Conservation (phyloP, 2,888 invertebrate genomes). For the Ichneumoninae sp. region DNA sequence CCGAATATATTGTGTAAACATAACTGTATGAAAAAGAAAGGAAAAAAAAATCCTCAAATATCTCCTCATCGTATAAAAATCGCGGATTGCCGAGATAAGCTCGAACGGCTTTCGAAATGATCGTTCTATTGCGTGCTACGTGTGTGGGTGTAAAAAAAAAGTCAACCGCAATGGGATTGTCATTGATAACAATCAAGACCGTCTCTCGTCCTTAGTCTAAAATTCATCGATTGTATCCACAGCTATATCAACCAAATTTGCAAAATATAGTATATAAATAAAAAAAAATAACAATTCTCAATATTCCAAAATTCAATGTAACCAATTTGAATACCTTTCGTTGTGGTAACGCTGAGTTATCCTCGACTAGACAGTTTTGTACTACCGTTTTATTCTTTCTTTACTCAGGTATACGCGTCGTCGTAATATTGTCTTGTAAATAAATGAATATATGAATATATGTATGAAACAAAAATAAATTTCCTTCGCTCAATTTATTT, state of each 20-base stretch:
- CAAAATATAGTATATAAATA: background rate
- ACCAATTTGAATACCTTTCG: background rate
- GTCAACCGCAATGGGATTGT: background rate
- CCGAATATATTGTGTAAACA: constrained; percentile 9
- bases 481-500: background rate
- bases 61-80: constrained; percentile 11
- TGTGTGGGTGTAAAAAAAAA: constrained; percentile 9
- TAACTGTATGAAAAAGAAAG: constrained; percentile 18
- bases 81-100: constrained; percentile 30
- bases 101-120: constrained; percentile 42
- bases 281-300: background rate
- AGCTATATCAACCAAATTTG: background rate
- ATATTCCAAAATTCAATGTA: background rate
- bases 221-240: background rate
- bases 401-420: constrained; percentile 51
- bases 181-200: background rate
- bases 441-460: constrained; percentile 52
- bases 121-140: constrained; percentile 31
- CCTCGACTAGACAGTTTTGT: constrained; percentile 30
- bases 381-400: constrained; percentile 21
- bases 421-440: constrained; percentile 66
- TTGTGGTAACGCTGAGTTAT: constrained; percentile 5
- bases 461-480: constrained; percentile 13
- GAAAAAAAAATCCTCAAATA: constrained; percentile 10
- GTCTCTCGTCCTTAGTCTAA: background rate